phyloP scores from a whole-genome alignment of 1,140 invertebrate genomes.

The Octopus bimaculoides region DNA sequence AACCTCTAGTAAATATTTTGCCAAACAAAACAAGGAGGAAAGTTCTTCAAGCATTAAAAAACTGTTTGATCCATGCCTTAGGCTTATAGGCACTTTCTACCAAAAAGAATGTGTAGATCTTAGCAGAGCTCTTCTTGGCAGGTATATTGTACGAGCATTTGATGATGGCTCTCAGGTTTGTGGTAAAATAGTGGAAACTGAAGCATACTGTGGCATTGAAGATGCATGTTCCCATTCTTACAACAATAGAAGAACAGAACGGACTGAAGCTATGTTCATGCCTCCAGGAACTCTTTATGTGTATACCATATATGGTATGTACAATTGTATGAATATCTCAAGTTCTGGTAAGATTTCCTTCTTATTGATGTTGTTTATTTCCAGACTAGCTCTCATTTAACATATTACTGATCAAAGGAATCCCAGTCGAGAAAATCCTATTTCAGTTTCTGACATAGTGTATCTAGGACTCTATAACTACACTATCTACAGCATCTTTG shows the following conservation, averaged over 20 bases:
- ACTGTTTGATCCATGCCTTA: background rate
- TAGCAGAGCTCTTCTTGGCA: conserved; percentile 63
- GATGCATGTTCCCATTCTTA: conserved; percentile 75
- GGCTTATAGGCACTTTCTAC: conserved; percentile 37
- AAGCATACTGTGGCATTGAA: conserved; percentile 71
- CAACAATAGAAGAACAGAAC: conserved; percentile 65
- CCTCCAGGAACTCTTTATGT: conserved; percentile 76
- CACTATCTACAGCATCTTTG: too few relatives aligned
- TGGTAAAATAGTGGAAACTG: conserved; percentile 76
- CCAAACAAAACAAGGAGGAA: background rate
- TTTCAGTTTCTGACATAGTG: too few relatives aligned
- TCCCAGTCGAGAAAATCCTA: too few relatives aligned
- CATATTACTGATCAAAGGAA: too few relatives aligned
- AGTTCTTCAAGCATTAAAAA: background rate
- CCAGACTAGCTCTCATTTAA: too few relatives aligned
- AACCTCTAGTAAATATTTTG: background rate
- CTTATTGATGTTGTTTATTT: too few relatives aligned
- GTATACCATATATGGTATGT: conserved; percentile 81
- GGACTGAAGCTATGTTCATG: conserved; percentile 79
- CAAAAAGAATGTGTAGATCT: conserved; percentile 50
- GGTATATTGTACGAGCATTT: conserved; percentile 63
- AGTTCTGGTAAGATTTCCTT: conserved; percentile 62
- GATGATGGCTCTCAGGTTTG: conserved; percentile 58
- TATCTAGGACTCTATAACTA: too few relatives aligned
- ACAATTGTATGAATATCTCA: conserved; percentile 81